Percentiles rank a stretch among this genome's conserved stretches.
phyloP scores from a whole-genome alignment of 2,797 vertebrate species.

The Steatocranus sp. region DNA sequence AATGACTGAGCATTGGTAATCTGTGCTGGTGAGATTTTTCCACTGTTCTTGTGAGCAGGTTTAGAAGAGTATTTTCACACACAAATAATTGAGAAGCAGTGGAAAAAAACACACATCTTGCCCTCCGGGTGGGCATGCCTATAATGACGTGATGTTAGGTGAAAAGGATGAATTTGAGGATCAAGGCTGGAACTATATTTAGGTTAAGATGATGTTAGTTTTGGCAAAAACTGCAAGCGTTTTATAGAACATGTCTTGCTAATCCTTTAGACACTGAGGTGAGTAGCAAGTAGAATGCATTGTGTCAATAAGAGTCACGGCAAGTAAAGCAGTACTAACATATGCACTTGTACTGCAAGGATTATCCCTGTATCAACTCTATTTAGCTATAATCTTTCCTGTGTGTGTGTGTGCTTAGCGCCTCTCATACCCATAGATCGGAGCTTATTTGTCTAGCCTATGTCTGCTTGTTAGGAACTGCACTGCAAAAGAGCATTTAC shows the following conservation, averaged over 20 bases:
- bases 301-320: background rate
- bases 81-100: background rate
- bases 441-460: constrained; percentile 2
- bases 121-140: background rate
- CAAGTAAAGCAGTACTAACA: background rate
- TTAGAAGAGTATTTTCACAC: background rate
- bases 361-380: constrained; percentile 21
- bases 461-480: background rate
- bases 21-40: background rate
- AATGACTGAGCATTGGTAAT: background rate
- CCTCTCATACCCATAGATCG: background rate
- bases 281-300: background rate
- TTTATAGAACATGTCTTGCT: background rate
- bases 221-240: background rate
- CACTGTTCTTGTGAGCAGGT: background rate
- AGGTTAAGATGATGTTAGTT: background rate
- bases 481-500: background rate
- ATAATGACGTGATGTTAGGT: background rate
- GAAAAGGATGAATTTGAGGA: background rate
- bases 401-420: background rate
- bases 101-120: background rate
- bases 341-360: background rate
- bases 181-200: background rate
- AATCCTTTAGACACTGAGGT: background rate
- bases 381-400: constrained; percentile 20